Conservation (phyloP, 2,113 vertebrate genomes). For the Mesembrinibis cayennensis region DNA sequence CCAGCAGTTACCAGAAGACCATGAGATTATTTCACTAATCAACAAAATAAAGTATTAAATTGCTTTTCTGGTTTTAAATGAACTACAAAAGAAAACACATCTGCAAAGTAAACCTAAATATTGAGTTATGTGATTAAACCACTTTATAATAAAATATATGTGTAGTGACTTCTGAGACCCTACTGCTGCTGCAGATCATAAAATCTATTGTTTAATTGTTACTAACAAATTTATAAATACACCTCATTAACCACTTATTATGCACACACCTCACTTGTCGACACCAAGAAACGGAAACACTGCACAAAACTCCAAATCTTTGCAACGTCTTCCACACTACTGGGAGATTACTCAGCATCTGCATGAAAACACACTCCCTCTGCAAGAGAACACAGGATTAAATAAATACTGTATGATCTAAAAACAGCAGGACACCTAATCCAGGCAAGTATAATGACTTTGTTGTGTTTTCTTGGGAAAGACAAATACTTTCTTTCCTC, state of each 20-base stretch:
- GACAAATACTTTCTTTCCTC: not conserved
- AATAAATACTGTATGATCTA: slow-evolving; percentile 24
- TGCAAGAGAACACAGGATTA: not conserved
- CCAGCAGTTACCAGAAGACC: slow-evolving; percentile 12
- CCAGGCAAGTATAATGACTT: not conserved
- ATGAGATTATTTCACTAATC: not conserved
- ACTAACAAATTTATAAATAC: not conserved
- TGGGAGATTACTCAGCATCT: not conserved
- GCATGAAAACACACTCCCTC: not conserved
- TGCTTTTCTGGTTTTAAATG: slow-evolving; percentile 21
- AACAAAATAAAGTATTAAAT: slow-evolving; percentile 13
- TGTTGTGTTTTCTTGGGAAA: not conserved
- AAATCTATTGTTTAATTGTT: not conserved
- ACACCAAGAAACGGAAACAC: not conserved
- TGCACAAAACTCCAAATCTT: not conserved
- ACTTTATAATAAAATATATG: not conserved
- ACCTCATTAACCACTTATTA: not conserved
- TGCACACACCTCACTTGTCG: not conserved
- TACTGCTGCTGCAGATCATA: not conserved
- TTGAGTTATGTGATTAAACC: not conserved
- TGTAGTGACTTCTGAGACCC: not conserved
- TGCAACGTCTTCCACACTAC: not conserved
- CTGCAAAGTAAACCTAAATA: not conserved
- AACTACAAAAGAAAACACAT: not conserved
- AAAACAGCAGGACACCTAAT: not conserved